phyloP scores from a whole-genome alignment of 2,797 vertebrate species.

The Eptatretus atami region DNA sequence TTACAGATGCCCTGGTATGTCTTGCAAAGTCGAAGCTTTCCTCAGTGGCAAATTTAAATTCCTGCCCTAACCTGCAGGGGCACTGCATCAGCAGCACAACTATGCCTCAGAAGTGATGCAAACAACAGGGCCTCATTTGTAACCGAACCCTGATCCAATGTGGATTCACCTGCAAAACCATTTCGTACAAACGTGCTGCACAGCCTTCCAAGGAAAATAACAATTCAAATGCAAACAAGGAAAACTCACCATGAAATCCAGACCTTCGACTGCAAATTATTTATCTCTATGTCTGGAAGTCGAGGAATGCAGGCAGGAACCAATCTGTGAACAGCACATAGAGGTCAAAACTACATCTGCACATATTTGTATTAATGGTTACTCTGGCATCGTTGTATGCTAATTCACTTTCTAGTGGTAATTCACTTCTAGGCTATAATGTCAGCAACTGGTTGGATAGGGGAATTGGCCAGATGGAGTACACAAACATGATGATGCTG shows the following conservation, averaged over 20 bases:
- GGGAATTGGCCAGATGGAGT: no score
- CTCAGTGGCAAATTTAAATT: not conserved
- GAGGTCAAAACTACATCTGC: no score
- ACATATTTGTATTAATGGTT: no score
- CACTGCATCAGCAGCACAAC: no score
- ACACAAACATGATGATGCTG: no score
- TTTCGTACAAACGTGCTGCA: not conserved
- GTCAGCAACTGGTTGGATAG: no score
- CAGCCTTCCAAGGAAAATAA: not conserved
- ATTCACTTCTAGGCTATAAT: no score
- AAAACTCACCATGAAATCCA: slow-evolving; percentile 52
- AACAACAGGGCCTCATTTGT: not conserved
- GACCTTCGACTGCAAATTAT: slow-evolving; percentile 49
- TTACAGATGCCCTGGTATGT: no score
- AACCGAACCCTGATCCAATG: slow-evolving; percentile 4
- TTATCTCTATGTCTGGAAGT: slow-evolving; percentile 43
- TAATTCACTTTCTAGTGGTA: no score
- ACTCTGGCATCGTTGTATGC: no score
- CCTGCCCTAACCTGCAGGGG: no score
- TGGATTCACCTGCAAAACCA: not conserved
- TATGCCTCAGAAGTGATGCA: not conserved
- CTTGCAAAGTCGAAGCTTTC: no score
- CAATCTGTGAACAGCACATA: slow-evolving; percentile 22
- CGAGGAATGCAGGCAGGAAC: slow-evolving; percentile 63
- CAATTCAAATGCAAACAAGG: not conserved